phyloP scores from a whole-genome alignment of 1,140 invertebrate genomes.

The Drosophila kanapiae region DNA sequence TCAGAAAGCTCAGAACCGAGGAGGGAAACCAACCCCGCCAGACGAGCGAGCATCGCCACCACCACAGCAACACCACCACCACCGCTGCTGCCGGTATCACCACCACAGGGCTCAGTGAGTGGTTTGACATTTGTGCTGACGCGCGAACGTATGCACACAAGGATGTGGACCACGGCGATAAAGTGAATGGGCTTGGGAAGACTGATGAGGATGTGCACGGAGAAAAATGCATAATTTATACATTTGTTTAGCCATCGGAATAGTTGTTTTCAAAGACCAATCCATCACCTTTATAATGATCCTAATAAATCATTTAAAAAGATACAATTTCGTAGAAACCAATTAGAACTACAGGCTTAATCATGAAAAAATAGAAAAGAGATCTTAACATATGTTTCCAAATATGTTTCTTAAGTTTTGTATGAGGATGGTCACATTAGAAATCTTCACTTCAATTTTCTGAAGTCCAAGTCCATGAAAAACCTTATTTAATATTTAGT shows the following conservation, averaged over 20 bases:
- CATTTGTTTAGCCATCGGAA: neutral
- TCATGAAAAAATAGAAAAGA: neutral
- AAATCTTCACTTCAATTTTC: neutral
- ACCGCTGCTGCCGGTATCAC: constrained; percentile 20
- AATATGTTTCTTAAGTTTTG: neutral
- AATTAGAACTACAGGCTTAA: too few relatives aligned
- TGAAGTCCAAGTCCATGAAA: rapidly evolving
- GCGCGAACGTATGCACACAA: constrained; percentile 79
- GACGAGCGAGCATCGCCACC: constrained; percentile 14
- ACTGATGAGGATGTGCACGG: constrained; percentile 21
- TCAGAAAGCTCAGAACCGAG: constrained; percentile 55
- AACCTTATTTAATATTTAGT: neutral
- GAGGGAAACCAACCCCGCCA: constrained; percentile 40
- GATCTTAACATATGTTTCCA: neutral
- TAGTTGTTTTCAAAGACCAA: neutral
- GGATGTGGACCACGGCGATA: constrained; percentile 49
- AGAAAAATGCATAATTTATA: constrained; percentile 8
- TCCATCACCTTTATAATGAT: too few relatives aligned
- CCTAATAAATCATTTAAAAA: neutral
- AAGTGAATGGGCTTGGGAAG: constrained; percentile 25
- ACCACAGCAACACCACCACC: constrained; percentile 1
- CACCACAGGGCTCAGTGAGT: constrained; percentile 65
- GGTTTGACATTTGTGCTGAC: constrained; percentile 84
- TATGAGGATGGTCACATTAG: neutral
- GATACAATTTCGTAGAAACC: neutral